Base-by-base conservation (phyloP, 1,140 invertebrate genomes). In the Zophobas atratus region DNA sequence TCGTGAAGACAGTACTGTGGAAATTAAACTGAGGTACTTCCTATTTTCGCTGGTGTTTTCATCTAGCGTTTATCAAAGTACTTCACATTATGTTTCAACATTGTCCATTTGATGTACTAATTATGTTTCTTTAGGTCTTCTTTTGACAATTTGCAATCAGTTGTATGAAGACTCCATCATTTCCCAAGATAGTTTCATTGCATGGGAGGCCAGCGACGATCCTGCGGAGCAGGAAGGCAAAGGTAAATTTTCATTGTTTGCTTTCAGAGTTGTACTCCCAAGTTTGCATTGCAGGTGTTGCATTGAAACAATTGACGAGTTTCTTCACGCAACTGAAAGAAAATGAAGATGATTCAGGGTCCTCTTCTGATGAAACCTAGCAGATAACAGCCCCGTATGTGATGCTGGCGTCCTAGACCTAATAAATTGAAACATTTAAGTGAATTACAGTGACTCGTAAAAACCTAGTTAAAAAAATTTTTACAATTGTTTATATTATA, bases 81-180 rank as follows among this genome's bases (percentile, higher is more conserved):
- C 51, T 48, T 76, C 53, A 48, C 49, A 79, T 34, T 70, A 38
- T 32, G n/a, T 77, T 49, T 43, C 33, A 6, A 75, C n/a, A 57
- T 75, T 76, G 39, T 70, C 48, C n/a, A 48, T 70, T 81, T 79
- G 36, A 35, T 38, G 33, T 8, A 53, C 49, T 57, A 53, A 53
- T 8, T 6, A 53, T 6, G 33, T 67, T 46, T 38, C 81, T 79
- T 72, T 85, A 90, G 89, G 89, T 70, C 78, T 90, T 32, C 88
- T 90, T 77, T 79, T 90, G 43, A 86, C 88, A 77, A 89, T 89
- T 48, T 89, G 88, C 79, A 87, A 88, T 83, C 71, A 87, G 84
- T 83, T 91, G 48, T 89, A 89, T 85, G 89, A 90, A 77, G 86
- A 89, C 78, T 87, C 87, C 77, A 86, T 89, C 72, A 88, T 90